Evolutionary conservation across 2,113 vertebrate species (phyloP).

Genomic region (Hylia prasina): DNA sequence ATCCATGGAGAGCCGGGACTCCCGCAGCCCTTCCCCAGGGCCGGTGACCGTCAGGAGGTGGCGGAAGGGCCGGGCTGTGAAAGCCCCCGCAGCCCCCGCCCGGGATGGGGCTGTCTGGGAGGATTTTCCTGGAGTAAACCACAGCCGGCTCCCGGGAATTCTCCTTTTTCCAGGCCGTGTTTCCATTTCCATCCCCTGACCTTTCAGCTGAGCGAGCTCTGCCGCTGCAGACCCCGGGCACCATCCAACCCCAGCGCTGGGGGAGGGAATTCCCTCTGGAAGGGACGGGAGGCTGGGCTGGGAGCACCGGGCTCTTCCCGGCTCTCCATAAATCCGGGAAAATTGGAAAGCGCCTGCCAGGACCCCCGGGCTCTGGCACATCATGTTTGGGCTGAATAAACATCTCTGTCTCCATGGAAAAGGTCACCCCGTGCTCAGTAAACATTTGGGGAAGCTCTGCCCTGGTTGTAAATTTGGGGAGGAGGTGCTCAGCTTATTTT

Average conservation of each 20-base stretch:
- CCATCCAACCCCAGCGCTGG: not conserved
- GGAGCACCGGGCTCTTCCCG: not conserved
- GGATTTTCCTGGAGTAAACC: not conserved
- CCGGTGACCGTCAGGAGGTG: not conserved
- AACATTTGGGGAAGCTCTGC: not conserved
- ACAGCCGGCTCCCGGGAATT: not conserved
- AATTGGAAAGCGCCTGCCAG: not conserved
- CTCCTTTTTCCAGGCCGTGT: not conserved
- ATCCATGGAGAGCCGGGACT: not conserved
- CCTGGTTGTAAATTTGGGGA: no score
- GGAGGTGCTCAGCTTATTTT: not conserved
- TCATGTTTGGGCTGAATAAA: not conserved
- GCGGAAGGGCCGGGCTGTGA: not conserved
- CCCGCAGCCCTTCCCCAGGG: not conserved
- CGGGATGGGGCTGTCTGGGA: not conserved
- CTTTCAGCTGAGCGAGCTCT: not conserved
- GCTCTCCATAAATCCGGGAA: not conserved
- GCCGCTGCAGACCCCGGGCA: not conserved
- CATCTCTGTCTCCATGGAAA: not conserved
- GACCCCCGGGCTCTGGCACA: not conserved
- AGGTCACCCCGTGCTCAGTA: not conserved
- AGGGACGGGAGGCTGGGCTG: not conserved
- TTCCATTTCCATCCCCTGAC: slow-evolving; percentile 1
- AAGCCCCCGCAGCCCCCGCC: fast-evolving
- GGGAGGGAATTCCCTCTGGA: not conserved